Evolutionary conservation across 2,797 vertebrate genomes (phyloP).

Genomic region (Premnoplex brunnescens): DNA sequence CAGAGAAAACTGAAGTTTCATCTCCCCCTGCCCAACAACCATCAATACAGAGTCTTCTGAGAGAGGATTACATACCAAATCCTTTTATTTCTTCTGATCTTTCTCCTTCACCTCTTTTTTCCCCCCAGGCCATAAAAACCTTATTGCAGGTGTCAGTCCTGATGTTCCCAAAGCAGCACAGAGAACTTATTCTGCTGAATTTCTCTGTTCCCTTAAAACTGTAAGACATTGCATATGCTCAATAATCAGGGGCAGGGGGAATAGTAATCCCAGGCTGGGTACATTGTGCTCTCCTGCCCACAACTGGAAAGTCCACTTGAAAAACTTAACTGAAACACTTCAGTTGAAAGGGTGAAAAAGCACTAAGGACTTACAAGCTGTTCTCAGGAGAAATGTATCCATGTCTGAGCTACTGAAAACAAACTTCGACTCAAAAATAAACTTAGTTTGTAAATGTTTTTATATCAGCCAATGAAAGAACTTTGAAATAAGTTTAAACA

Average conservation of each 20-base stretch:
- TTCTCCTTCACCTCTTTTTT: not conserved
- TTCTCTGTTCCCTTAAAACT: not conserved
- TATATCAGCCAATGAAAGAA: not conserved
- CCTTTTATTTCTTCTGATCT: not conserved
- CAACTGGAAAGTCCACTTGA: not conserved
- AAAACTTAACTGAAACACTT: not conserved
- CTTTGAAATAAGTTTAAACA: not conserved
- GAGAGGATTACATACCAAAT: not conserved
- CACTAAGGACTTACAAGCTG: not conserved
- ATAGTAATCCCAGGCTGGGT: not conserved
- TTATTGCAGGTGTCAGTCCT: not conserved
- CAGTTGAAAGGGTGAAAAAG: not conserved
- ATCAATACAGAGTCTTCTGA: not conserved
- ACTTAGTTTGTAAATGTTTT: not conserved
- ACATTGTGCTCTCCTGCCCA: not conserved
- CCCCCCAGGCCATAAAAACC: not conserved
- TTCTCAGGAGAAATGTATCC: not conserved
- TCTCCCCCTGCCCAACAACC: not conserved
- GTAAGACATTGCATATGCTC: rapidly evolving
- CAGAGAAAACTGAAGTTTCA: not conserved
- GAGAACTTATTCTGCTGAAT: not conserved
- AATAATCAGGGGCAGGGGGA: not conserved
- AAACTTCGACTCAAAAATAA: not conserved
- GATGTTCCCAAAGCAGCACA: not conserved
- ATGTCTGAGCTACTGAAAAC: not conserved